phyloP scores from a whole-genome alignment of 2,888 invertebrate genomes.

The Conchocele bisecta region DNA sequence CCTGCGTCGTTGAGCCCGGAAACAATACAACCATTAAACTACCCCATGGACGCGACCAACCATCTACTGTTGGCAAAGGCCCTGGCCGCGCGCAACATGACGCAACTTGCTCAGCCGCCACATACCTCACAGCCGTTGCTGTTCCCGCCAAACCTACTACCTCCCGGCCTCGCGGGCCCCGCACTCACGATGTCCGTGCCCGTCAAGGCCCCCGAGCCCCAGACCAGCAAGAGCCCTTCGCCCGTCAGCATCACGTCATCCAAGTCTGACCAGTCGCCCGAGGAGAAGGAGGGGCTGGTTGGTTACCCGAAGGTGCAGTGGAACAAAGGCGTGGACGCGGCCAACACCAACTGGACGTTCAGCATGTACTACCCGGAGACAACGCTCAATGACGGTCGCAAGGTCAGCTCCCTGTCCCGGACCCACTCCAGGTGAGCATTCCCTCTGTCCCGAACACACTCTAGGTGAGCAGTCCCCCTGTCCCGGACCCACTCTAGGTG shows the following conservation, averaged over 20 bases:
- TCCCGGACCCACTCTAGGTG: no score
- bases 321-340: conserved; percentile 49
- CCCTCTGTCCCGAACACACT: no score
- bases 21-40: conserved; percentile 33
- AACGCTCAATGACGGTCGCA: conserved; percentile 69
- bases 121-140: conserved; percentile 55
- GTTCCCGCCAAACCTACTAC: conserved; percentile 50
- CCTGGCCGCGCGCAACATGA: conserved; percentile 48
- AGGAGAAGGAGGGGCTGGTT: conserved; percentile 64
- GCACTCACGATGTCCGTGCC: conserved; percentile 22
- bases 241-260: conserved; percentile 57
- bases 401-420: conserved; percentile 78
- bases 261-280: conserved; percentile 56
- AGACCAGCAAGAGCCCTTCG: conserved; percentile 54
- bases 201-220: conserved; percentile 25
- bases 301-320: conserved; percentile 72
- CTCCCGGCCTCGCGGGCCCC: conserved; percentile 58
- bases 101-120: conserved; percentile 43
- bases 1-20: conserved; percentile 18
- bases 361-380: conserved; percentile 57
- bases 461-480: no score
- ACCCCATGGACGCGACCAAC: conserved; percentile 45
- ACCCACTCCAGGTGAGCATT: conserved; percentile 79
- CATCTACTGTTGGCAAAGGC: conserved; percentile 56
- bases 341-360: conserved; percentile 44